Evolutionary conservation across 2,113 vertebrate species (phyloP).

Genomic region (Rhinolophus ferrumequinum): DNA sequence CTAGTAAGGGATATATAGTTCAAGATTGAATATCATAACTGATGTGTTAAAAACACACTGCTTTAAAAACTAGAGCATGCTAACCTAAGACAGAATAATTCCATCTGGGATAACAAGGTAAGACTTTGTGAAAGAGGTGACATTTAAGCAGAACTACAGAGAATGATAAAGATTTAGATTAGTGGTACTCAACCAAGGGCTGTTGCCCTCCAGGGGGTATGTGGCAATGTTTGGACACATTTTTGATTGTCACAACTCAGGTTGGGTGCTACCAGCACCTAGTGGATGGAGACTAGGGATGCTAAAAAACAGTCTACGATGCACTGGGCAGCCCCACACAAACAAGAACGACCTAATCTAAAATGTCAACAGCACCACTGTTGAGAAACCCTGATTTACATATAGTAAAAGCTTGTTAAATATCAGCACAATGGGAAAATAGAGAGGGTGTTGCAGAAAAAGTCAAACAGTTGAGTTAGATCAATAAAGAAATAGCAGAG

Average conservation of each 20-base stretch:
- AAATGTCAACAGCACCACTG: neutral
- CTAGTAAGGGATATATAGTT: neutral
- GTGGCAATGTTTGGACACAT: neutral
- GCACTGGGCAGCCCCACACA: neutral
- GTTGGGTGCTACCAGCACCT: neutral
- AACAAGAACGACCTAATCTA: neutral
- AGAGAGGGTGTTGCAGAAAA: neutral
- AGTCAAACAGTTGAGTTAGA: neutral
- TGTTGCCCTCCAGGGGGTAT: neutral
- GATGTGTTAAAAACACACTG: neutral
- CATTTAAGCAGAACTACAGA: neutral
- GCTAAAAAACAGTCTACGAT: neutral
- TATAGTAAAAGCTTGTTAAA: conserved; percentile 15
- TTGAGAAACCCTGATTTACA: neutral
- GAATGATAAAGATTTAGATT: neutral
- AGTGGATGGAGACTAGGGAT: neutral
- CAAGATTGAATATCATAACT: neutral
- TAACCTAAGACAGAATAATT: neutral
- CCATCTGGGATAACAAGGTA: neutral
- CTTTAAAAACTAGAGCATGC: neutral
- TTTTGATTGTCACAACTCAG: neutral
- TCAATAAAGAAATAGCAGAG: neutral
- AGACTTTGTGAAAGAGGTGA: neutral
- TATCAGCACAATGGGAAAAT: neutral
- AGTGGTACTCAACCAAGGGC: neutral